Conservation (phyloP, 2,797 vertebrate species). For the Onychomys torridus region DNA sequence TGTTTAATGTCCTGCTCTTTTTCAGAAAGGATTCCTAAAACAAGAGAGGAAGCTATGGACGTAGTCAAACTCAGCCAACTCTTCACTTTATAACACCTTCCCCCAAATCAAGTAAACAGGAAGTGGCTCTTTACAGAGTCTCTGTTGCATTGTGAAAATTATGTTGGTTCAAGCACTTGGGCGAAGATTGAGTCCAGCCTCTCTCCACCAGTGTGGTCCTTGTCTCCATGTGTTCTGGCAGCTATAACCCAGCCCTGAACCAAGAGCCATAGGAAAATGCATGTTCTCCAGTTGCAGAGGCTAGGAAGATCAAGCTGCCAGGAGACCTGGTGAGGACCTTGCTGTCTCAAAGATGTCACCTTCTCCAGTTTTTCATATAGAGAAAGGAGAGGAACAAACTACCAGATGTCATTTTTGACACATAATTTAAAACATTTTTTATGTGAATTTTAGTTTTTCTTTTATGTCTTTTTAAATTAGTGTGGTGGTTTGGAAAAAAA, state of each 20-base stretch:
- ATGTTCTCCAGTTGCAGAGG: not conserved
- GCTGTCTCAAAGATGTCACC: not conserved
- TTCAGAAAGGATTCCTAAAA: slow-evolving; percentile 78
- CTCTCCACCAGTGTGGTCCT: not conserved
- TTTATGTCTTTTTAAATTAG: not conserved
- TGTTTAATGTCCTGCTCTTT: slow-evolving; percentile 81
- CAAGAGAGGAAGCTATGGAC: slow-evolving; percentile 84
- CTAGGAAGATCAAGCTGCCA: not conserved
- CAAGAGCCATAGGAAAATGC: not conserved
- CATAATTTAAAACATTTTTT: not conserved
- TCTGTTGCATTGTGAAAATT: slow-evolving; percentile 71
- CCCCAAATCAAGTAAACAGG: slow-evolving; percentile 83
- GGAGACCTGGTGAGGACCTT: not conserved
- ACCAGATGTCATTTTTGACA: not conserved
- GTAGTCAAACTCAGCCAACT: slow-evolving; percentile 84
- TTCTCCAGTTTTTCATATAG: not conserved
- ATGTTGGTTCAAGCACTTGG: slow-evolving; percentile 60
- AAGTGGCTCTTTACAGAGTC: slow-evolving; percentile 77
- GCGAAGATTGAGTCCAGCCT: slow-evolving; percentile 64
- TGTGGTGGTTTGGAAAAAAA: not conserved
- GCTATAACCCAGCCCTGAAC: not conserved
- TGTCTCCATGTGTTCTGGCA: not conserved
- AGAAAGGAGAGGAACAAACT: not conserved
- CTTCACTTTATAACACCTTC: slow-evolving; percentile 76
- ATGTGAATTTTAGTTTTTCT: not conserved